Evolutionary conservation across 2,113 vertebrate species (phyloP), one percentile per base, ranked within the genome.

Genomic region (Strix aluco): DNA sequence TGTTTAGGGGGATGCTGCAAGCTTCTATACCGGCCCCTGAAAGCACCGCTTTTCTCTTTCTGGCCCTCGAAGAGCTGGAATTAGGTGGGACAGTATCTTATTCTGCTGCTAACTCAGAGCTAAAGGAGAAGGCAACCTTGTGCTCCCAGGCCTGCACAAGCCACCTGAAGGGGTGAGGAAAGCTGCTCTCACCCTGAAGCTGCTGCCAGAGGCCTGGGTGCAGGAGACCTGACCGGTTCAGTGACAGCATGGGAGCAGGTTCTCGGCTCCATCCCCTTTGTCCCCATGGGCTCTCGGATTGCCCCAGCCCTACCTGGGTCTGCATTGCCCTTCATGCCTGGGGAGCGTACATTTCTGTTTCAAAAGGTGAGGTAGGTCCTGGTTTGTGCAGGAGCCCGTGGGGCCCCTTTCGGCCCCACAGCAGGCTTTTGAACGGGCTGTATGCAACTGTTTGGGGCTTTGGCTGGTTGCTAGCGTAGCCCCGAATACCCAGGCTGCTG

Each of bases 301-400:
- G 38, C 49, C 23, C 47, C 38, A 85, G 42, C 11, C 10, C 16
- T 10, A 38, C 34, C 29, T 55, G 80, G n/a, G n/a, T 73, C 54
- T 81, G 44, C 12, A 8, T 3, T 73, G n/a, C 63, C 32, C 42
- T 62, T 62, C 5, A 5, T 63, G 36, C 26, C 25, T 27, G 51
- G 19, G 36, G 42, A 92, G 23, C 8, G 26, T 5, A 0, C 0
- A 0, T 52, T 52, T 82, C 6, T 81, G 16, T 27, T 73, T 69
- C 90, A 58, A 62, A 58, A 84, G 17, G 15, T 40, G 49, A 44
- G 32, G n/a, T 54, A 40, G 54, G 11, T 77, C 38, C 59, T 81
- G 79, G 78, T 30, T 49, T 47, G 42, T 71, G 67, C 23, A 54
- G n/a, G 27, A 90, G 51, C 47, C 42, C 58, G 42, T 32, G 36